Evolutionary conservation across 2,797 vertebrate genomes (phyloP), one percentile per base, ranked within the genome.

Genomic region (Takifugu rubripes): DNA sequence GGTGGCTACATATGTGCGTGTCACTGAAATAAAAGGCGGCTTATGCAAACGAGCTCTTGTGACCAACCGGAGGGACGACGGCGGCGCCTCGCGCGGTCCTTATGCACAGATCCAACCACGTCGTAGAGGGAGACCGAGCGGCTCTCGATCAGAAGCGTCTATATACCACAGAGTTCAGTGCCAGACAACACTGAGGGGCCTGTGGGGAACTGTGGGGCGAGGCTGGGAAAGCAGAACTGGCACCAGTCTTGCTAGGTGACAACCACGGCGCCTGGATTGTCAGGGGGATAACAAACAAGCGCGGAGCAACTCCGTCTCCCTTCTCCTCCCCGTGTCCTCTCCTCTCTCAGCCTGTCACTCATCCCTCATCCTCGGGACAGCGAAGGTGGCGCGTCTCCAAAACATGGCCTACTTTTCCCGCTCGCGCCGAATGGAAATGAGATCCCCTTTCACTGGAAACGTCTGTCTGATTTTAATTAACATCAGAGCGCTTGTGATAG

Each of bases 391-490:
- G 54, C 44, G 54, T 61, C 63, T 77, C 72, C 58, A 44, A 78
- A 85, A 66, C 57, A 21, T 89, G 88, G 72, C 88, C 88, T 88
- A 88, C 80, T 84, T 87, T 81, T 53, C 74, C 67, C 69, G 63
- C 70, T 64, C 62, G 12, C 59, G 33, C 68, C 70, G 74, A 83
- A 83, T 84, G 75, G 79, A 84, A 88, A 87, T 81, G 74, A 85
- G 84, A 77, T 64, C 62, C 75, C 81, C 68, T 84, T 89, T 84
- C 78, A 72, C 54, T 64, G 66, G 64, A 21, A 87, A 77, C 51
- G 81, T 79, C 84, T 88, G 84, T 89, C 85, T 78, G 82, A 81
- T 88, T 90, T 86, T 87, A 90, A 90, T 90, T 88, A 89, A 87
- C 79, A 75, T 70, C 68, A 53, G 78, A 66, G 72, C 56, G 16